A percentile compares a stretch with the other conserved stretches of the same genome.
Conservation (phyloP, 1,140 invertebrate species). For the Chrysoperla carnea region DNA sequence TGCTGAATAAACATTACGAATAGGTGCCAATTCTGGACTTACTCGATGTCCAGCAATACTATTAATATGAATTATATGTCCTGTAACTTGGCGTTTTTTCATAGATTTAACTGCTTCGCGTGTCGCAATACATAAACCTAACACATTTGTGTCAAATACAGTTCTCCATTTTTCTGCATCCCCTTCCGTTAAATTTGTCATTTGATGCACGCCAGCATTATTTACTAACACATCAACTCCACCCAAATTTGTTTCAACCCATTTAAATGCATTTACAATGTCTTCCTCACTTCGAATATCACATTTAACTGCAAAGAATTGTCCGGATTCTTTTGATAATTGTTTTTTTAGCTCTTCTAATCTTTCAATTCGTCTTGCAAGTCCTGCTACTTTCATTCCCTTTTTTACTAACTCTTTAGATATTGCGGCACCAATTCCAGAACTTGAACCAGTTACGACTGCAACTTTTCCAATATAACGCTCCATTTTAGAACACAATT, state of each 20-base stretch:
- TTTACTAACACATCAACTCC: slow-evolving; percentile 54
- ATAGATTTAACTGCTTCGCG: slow-evolving; percentile 46
- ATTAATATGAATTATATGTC: slow-evolving; percentile 55
- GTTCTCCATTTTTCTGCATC: slow-evolving; percentile 24
- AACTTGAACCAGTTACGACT: no score
- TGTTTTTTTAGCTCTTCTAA: slow-evolving; percentile 24
- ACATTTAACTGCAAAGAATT: slow-evolving; percentile 31
- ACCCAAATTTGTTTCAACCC: slow-evolving; percentile 36
- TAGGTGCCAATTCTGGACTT: no score
- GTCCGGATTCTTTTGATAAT: slow-evolving; percentile 13
- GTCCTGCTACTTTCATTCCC: slow-evolving; percentile 35
- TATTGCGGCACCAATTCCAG: no score
- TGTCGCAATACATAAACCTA: slow-evolving; percentile 45
- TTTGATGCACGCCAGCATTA: slow-evolving; percentile 50
- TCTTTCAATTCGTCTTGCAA: slow-evolving; percentile 40
- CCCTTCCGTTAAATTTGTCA: slow-evolving; percentile 18
- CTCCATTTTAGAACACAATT: no score
- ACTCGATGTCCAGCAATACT: no score
- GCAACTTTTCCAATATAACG: no score
- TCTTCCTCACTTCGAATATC: slow-evolving; percentile 47
- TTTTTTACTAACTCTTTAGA: background rate
- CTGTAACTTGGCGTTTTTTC: slow-evolving; percentile 36
- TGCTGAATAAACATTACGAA: slow-evolving; percentile 29
- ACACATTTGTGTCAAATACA: slow-evolving; percentile 46
- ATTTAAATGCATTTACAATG: slow-evolving; percentile 42